A percentile compares a stretch with the other conserved stretches of the same genome.
Conservation (phyloP, 2,113 vertebrate species). For the Lethenteron reissneri region DNA sequence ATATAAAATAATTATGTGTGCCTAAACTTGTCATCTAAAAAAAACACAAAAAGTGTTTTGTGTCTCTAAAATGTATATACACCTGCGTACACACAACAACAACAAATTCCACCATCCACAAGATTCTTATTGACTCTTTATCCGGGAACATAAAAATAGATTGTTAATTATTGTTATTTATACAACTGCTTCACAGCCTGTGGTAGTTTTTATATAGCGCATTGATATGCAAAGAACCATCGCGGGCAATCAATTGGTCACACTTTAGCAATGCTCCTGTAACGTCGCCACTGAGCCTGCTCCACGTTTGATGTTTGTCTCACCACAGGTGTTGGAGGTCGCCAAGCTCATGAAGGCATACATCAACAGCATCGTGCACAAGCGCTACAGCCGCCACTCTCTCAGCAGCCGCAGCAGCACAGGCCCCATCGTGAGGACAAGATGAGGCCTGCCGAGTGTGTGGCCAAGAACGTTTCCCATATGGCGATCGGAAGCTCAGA, state of each 20-base stretch:
- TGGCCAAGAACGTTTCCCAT: too few relatives aligned
- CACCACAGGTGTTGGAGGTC: constrained; percentile 50
- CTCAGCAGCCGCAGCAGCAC: constrained; percentile 29
- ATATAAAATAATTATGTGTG: too few relatives aligned
- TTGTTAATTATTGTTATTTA: background rate
- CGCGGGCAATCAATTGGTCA: background rate
- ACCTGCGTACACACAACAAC: too few relatives aligned
- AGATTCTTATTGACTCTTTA: background rate
- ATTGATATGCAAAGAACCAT: background rate
- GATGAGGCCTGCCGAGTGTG: too few relatives aligned
- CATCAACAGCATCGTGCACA: constrained; percentile 82
- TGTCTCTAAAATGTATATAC: too few relatives aligned
- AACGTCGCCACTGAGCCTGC: background rate
- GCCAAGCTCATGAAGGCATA: constrained; percentile 85
- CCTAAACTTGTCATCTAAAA: too few relatives aligned
- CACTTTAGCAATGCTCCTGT: background rate
- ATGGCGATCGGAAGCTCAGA: too few relatives aligned
- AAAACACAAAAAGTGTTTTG: too few relatives aligned
- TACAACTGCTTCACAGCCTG: background rate
- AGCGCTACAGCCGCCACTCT: constrained; percentile 58
- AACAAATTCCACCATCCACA: too few relatives aligned
- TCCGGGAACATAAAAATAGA: background rate
- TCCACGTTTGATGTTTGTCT: constrained; percentile 7
- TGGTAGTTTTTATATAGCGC: background rate
- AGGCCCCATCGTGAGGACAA: background rate